Base-by-base conservation (phyloP, 2,888 invertebrate species). In the Gryllus longicercus region DNA sequence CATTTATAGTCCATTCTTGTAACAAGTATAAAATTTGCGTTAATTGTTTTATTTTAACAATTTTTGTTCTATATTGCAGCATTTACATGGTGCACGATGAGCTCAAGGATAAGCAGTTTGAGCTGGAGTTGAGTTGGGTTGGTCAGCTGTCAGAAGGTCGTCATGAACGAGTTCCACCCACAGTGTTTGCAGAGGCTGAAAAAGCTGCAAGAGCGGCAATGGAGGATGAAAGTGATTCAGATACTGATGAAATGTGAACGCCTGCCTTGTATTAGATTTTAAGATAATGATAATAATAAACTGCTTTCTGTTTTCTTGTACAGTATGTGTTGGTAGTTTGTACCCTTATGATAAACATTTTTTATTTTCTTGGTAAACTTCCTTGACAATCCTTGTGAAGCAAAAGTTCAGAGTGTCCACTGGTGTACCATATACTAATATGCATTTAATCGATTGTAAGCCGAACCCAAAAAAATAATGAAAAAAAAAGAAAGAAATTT, bases 91-190 rank as follows among this genome's bases (percentile, higher is more conserved):
- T 96, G 2, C 96, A 96, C 84, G 96, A 96, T 86, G 96, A 99
- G 87, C 90, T 98, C 10, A 99, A 99, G 88, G 96, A 97, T 88
- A 96, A 97, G 87, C 93, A 96, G 84, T 99, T 99, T 86, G 97
- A 97, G 86, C 89, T 98, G 84, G 98, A 99, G 87, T 90, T 99
- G 85, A 96, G 97, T 79, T 96, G 98, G 95, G 96, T 98, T 18
- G 95, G 96, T 79, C 92, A 92, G 84, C 93, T 92, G 82, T 93
- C 93, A 0, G 89, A 92, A 21, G 97, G 97, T 0, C 88, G 89
- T 79, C 97, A 97, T 88, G 91, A 94, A 85, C 87, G 93, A 81
- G 96, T 98, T 18, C 96, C 97, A 0, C 89, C 90, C 2, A 91
- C 91, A 75, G 86, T 95, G 0, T 94, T 92, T 84, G 88, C 90